Evolutionary conservation across 2,888 invertebrate genomes (phyloP).

Genomic region (Notocelia uddmanniana): DNA sequence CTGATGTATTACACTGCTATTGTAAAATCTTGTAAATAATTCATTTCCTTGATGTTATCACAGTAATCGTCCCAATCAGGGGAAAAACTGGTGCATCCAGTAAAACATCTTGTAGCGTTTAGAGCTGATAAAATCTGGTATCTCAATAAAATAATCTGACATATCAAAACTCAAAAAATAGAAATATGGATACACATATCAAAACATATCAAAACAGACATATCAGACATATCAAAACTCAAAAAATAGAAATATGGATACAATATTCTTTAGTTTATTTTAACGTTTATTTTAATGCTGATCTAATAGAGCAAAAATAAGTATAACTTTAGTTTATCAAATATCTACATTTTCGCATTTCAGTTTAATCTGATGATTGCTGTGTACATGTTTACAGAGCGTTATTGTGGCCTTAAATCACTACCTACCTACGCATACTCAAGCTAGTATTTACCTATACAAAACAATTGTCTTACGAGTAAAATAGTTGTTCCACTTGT

Average conservation of each 20-base stretch:
- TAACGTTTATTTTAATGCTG: background rate
- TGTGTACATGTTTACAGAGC: constrained; percentile 3
- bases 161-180: background rate
- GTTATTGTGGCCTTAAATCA: background rate
- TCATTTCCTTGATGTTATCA: constrained; percentile 19
- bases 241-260: background rate
- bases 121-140: background rate
- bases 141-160: background rate
- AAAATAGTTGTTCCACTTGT: background rate
- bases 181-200: background rate
- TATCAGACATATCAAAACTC: background rate
- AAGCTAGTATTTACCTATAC: background rate
- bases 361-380: too few relatives aligned
- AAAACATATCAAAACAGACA: too few relatives aligned
- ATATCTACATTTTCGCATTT: background rate
- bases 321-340: background rate
- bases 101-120: constrained; percentile 3
- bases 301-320: background rate
- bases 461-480: background rate
- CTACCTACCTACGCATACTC: background rate
- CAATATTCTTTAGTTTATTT: too few relatives aligned
- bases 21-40: constrained; percentile 35
- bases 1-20: constrained; percentile 35
- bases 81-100: constrained; percentile 17
- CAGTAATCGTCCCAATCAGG: background rate